Evolutionary conservation across 2,888 invertebrate genomes (phyloP), one percentile per base, ranked within the genome.

Genomic region (Phymatocera aterrima): DNA sequence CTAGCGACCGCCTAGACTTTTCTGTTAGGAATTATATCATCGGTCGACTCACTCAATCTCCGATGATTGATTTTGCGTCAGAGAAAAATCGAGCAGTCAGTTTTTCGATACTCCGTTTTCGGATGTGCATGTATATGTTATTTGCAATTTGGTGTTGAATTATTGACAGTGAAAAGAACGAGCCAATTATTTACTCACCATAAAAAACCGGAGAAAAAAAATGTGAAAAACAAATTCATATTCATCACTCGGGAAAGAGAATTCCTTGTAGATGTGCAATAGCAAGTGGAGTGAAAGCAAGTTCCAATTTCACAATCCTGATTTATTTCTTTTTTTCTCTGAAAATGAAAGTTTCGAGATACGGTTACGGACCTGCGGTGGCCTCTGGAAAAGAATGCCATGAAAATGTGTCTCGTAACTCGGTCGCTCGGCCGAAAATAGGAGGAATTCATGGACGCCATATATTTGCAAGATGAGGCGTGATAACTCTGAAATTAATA

Each of bases 401-500:
- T 24, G 34, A 72, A 72, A 72, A 51, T 21, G 51, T 34, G 24
- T 40, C 46, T 43, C 46, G 24, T 15, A 46, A 46, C 48, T 72
- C 51, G 18, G 72, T 72, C 12, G 28, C 51, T 72, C 18, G 48
- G 72, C 48, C 51, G 51, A 72, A 72, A 72, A 72, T 72, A 72
- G 72, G 48, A 51, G 72, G 72, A 72, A 72, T 72, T 72, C 24
- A 28, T n/a, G 31, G 48, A 8, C 34, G 48, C 48, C 51, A 34
- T 64, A 61, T 61, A 72, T 72, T 72, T 18, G 72, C 51, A 24
- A 72, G 51, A 72, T 72, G 72, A 72, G 51, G 51, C n/a, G 72
- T 72, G 51, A 72, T 72, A 72, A 72, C 51, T 72, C 51, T 72
- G 48, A 72, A 72, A 72, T 72, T 72, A 72, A 72, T 72, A 72